Conservation (phyloP, 2,113 vertebrate genomes). For the Prietella phreatophila region DNA sequence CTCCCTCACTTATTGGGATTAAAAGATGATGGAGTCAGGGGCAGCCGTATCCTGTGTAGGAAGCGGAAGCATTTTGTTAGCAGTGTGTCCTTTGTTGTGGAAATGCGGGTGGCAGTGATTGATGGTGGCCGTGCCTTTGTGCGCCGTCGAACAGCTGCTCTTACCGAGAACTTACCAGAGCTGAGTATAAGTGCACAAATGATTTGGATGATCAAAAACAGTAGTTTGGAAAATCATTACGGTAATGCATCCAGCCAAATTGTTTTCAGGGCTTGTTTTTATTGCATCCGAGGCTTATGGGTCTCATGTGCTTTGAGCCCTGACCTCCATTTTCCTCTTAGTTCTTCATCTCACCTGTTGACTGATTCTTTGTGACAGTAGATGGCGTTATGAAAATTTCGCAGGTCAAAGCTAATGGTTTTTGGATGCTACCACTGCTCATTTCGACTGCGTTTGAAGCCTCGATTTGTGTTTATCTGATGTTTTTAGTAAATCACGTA, state of each 20-base stretch:
- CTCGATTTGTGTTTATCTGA: background rate
- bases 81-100: conserved; percentile 44
- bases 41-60: conserved; percentile 32
- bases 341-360: conserved; percentile 9
- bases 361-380: background rate
- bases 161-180: background rate
- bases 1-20: conserved; percentile 47
- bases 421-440: background rate
- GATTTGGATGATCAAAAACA: background rate
- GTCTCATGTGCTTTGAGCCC: background rate
- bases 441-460: conserved; percentile 9
- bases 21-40: conserved; percentile 34
- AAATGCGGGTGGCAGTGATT: conserved; percentile 24
- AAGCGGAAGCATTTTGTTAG: conserved; percentile 36
- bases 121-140: conserved; percentile 19
- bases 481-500: no score
- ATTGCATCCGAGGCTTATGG: background rate
- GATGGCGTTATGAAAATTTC: background rate
- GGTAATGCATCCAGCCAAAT: background rate
- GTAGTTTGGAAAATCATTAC: background rate
- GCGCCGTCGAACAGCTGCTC: background rate
- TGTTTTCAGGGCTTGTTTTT: background rate
- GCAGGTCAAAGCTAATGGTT: background rate
- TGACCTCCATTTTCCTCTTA: background rate
- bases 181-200: background rate